Percentiles rank a stretch among this genome's conserved stretches.
Evolutionary conservation across 1,140 invertebrate genomes (phyloP).

Genomic region (Zaprionus camerounensis): DNA sequence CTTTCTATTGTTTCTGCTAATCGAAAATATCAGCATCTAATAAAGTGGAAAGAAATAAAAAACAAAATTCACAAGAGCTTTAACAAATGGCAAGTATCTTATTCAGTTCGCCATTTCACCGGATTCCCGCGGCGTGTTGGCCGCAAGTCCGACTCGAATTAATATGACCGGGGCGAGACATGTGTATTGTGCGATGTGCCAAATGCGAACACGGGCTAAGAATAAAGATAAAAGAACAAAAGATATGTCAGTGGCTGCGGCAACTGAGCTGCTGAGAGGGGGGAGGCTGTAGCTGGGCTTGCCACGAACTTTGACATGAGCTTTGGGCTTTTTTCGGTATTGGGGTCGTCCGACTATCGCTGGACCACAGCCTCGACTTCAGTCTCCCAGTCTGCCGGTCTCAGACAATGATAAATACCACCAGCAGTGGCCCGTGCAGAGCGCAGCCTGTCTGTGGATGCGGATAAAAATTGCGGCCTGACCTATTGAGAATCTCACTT

Average conservation of each 20-base stretch:
- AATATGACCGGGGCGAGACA: not conserved
- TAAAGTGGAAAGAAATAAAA: not conserved
- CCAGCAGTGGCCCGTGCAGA: not conserved
- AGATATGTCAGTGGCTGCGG: not conserved
- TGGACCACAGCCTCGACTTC: not conserved
- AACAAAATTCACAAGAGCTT: not conserved
- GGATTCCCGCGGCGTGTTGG: slow-evolving; percentile 4
- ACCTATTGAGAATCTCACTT: slow-evolving; percentile 72
- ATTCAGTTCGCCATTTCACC: not conserved
- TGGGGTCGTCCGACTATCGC: slow-evolving; percentile 20
- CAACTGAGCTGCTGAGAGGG: not conserved
- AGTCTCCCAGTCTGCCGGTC: not conserved
- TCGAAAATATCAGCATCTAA: slow-evolving; percentile 16
- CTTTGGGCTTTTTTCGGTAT: not conserved
- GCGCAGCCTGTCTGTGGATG: slow-evolving; percentile 6
- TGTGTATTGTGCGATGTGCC: slow-evolving; percentile 15
- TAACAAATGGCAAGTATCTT: slow-evolving; percentile 8
- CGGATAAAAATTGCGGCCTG: slow-evolving; percentile 10
- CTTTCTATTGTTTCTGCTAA: slow-evolving; percentile 19
- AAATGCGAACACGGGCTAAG: slow-evolving; percentile 20
- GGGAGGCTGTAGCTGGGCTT: not conserved
- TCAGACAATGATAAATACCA: slow-evolving; percentile 65
- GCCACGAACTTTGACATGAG: slow-evolving; percentile 35
- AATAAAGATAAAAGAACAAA: slow-evolving; percentile 9
- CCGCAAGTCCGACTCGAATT: slow-evolving; percentile 18